Evolutionary conservation across 2,797 vertebrate genomes (phyloP), one percentile per base, ranked within the genome.

Genomic region (Siniperca obscura): DNA sequence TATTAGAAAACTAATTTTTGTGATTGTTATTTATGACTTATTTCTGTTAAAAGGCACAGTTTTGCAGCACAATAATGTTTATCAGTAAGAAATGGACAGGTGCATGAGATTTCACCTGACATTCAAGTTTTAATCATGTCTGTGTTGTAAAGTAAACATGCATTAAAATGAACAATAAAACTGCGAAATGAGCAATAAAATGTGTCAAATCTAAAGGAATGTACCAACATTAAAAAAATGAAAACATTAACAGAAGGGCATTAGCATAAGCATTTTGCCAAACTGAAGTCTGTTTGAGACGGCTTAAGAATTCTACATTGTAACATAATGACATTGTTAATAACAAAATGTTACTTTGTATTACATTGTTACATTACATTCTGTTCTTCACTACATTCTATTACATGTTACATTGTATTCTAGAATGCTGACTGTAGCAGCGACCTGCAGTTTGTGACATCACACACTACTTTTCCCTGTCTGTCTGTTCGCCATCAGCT

Each of bases 1-100:
- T 40, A 1, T 22, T 3, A 1, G 38, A 36, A 36, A 2, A 19
- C 19, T 67, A 4, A 11, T 48, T 10, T 38, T 52, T 71, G 27
- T 68, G n/a, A 22, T 42, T 66, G 53, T 67, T 86, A 86, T 86
- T 88, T 78, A 80, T 78, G 59, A 57, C 17, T 52, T 22, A 12
- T 8, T 64, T 27, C 56, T 82, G 38, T 71, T 62, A 17, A 64
- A 57, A 9, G 19, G 66, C 13, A 40, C 3, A 9, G 55, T 66
- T 73, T 57, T 44, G 40, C 27, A 17, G 19, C 38, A 60, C 21
- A 21, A 2, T 36, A n/a, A 68, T 71, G 50, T 40, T 40, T 55
- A 27, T n/a, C 13, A 22, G 13, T 44, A 5, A 25, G 14, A 36
- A 40, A 77, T n/a, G 19, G 46, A 70, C 38, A 53, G 0, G 3